These are phyloP conservation scores for Chelonus insularis DNA, from an alignment of 1,140 invertebrate species.

Conservation along the genomic window DNA sequence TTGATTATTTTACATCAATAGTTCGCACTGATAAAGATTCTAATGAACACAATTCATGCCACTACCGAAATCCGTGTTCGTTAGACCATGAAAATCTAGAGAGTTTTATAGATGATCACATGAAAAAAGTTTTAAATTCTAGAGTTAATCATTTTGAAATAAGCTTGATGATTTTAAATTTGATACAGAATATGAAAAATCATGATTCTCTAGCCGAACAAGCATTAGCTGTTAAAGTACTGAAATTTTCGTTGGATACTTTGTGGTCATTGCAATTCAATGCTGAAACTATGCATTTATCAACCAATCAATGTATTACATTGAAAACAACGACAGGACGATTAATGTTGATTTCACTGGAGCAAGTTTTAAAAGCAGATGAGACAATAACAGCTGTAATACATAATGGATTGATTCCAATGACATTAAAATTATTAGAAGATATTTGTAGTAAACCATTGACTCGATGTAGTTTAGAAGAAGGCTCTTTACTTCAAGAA, in stretches of 20 bases:
- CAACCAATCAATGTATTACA: conserved; percentile 46
- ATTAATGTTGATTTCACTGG: conserved; percentile 63
- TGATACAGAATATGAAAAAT: conserved; percentile 64
- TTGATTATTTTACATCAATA: conserved; percentile 67
- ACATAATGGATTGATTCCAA: conserved; percentile 66
- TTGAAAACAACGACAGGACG: conserved; percentile 65
- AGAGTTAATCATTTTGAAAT: conserved; percentile 64
- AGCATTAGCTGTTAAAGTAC: conserved; percentile 63
- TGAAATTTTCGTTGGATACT: conserved; percentile 66
- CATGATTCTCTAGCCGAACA: conserved; percentile 63
- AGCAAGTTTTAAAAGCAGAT: conserved; percentile 62
- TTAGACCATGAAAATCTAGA: conserved; percentile 51
- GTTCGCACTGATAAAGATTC: conserved; percentile 63
- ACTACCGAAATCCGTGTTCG: conserved; percentile 31
- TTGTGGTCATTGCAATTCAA: conserved; percentile 66
- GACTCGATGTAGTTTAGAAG: conserved; percentile 36
- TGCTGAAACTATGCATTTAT: conserved; percentile 42
- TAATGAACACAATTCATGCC: too few relatives aligned
- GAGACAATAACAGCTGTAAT: conserved; percentile 66
- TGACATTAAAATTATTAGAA: conserved; percentile 65
- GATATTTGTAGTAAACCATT: conserved; percentile 56
- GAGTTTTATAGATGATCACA: conserved; percentile 62
- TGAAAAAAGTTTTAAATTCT: conserved; percentile 60
- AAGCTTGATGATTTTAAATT: conserved; percentile 63
- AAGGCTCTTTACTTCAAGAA: conserved; percentile 60